A percentile compares a stretch with the other conserved stretches of the same genome.
phyloP scores from a whole-genome alignment of 2,888 invertebrate genomes.

The Aquatica leii region DNA sequence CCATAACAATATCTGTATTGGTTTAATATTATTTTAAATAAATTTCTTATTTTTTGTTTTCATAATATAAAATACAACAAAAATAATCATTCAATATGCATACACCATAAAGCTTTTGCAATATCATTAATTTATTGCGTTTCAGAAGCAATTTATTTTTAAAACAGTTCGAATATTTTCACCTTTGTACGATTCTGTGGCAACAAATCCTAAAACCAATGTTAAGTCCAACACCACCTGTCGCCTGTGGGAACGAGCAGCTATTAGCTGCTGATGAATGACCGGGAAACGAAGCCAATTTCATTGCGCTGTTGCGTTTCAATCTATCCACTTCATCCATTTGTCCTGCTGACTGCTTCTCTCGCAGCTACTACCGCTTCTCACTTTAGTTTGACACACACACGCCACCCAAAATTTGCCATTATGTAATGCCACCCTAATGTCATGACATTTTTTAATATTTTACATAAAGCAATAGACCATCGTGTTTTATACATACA shows the following conservation, averaged over 20 bases:
- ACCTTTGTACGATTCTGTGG: slow-evolving; percentile 18
- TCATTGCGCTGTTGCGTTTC: slow-evolving; percentile 55
- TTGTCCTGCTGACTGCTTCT: slow-evolving; percentile 32
- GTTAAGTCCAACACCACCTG: slow-evolving; percentile 50
- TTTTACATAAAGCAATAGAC: slow-evolving; percentile 2
- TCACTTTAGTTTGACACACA: slow-evolving; percentile 22
- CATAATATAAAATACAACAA: too few relatives aligned
- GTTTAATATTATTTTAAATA: too few relatives aligned
- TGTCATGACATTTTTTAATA: slow-evolving; percentile 46
- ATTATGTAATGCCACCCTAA: slow-evolving; percentile 43
- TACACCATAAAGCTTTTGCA: too few relatives aligned
- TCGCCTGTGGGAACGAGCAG: slow-evolving; percentile 53
- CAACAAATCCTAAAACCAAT: slow-evolving; percentile 21
- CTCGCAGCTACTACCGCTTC: slow-evolving; percentile 12
- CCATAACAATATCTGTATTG: too few relatives aligned
- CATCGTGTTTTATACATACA: not conserved
- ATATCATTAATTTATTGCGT: too few relatives aligned
- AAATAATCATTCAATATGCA: too few relatives aligned
- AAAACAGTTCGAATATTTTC: slow-evolving; percentile 1
- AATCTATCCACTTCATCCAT: slow-evolving; percentile 44
- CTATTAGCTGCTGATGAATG: slow-evolving; percentile 59
- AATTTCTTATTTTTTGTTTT: too few relatives aligned
- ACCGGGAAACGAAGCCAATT: slow-evolving; percentile 59
- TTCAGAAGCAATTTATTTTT: too few relatives aligned
- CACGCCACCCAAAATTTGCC: slow-evolving; percentile 16